Evolutionary conservation across 2,113 vertebrate species (phyloP).

Genomic region (Ahaetulla prasina): DNA sequence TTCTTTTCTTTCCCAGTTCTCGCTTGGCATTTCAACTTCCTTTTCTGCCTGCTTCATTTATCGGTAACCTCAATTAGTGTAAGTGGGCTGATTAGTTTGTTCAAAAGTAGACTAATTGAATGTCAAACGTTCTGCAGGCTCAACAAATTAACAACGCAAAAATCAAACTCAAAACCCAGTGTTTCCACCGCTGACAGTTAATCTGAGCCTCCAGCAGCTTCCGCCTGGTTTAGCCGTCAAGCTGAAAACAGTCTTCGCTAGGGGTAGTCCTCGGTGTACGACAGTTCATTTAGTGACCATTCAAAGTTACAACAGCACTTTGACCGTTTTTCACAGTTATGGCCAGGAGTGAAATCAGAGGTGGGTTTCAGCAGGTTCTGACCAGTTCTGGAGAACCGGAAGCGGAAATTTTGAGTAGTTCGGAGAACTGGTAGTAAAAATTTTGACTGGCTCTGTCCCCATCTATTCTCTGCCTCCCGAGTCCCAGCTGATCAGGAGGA

Average conservation of each 20-base stretch:
- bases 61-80: constrained; percentile 27
- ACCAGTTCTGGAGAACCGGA: no score
- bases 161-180: background rate
- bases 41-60: background rate
- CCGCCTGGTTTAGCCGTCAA: background rate
- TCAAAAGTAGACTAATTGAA: constrained; percentile 28
- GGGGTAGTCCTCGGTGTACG: background rate
- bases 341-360: no score
- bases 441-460: no score
- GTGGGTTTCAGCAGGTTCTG: no score
- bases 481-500: no score
- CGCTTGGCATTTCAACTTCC: background rate
- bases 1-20: background rate
- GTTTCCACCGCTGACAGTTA: background rate
- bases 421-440: no score
- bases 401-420: no score
- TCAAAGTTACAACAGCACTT: no score
- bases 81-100: constrained; percentile 26
- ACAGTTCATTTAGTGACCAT: no score
- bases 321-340: no score
- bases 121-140: constrained; percentile 16
- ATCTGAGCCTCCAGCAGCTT: background rate
- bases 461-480: no score
- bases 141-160: constrained; percentile 14
- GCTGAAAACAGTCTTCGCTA: background rate